A percentile compares a stretch with the other conserved stretches of the same genome.
Evolutionary conservation across 2,888 invertebrate genomes (phyloP).

Genomic region (Octodonta nipae): DNA sequence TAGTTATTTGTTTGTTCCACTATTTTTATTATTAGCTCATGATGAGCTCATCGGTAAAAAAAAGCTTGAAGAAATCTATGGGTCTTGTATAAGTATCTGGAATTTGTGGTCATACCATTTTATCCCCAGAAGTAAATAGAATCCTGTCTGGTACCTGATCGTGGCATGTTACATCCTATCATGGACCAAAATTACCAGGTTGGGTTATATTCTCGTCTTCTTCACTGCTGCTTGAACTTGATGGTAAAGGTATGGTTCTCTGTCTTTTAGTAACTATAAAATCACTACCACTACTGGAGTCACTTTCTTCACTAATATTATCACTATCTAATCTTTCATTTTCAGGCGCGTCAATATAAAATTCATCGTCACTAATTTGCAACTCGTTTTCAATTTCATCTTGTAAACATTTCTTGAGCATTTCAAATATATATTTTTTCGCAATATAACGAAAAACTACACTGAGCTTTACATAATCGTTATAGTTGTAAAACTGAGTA

Average conservation of each 20-base stretch:
- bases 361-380: too few relatives aligned
- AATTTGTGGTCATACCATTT: neutral
- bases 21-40: too few relatives aligned
- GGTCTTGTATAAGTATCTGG: neutral
- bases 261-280: too few relatives aligned
- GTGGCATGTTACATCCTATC: neutral
- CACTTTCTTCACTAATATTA: too few relatives aligned
- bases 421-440: too few relatives aligned
- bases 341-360: too few relatives aligned
- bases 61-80: neutral
- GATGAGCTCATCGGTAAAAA: neutral
- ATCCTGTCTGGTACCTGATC: neutral
- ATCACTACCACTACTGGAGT: neutral
- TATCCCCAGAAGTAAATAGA: neutral
- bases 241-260: neutral
- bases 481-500: too few relatives aligned
- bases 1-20: neutral
- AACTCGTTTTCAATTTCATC: too few relatives aligned
- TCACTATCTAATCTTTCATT: too few relatives aligned
- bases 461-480: too few relatives aligned
- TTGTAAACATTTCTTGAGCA: neutral
- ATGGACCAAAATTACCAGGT: too few relatives aligned
- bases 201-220: neutral
- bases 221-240: constrained; percentile 1
- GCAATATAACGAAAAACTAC: too few relatives aligned